Base-by-base conservation (phyloP, 2,888 invertebrate species). In the Carpatolechia fugitivella region DNA sequence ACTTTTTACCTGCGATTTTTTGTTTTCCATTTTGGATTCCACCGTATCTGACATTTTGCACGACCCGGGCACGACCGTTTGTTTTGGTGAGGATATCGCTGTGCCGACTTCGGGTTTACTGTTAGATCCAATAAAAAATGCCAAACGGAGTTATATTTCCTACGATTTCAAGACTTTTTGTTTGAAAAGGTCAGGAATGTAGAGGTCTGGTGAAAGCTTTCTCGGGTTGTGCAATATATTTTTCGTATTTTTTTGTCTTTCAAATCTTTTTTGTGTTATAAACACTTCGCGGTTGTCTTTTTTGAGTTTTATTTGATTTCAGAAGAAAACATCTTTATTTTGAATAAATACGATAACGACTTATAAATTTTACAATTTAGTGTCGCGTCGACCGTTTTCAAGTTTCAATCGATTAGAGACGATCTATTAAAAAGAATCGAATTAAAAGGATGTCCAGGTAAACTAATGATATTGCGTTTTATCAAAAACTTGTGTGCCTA, bases 1-100 rank as follows among this genome's bases (percentile, higher is more conserved):
- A 89, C 89, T 89, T 90, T 89, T 90, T 90, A 89, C 89, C 90
- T 90, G 90, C 69, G 63, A 63, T 83, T 85, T 84, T 59, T 88
- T 85, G 76, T 68, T 61, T 65, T 47, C 51, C 59, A 68, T 69
- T 72, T 69, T 64, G 66, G 73, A 81, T 77, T 78, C 78, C 71
- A 63, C 60, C 67, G 74, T 64, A 72, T 78, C 76, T 80, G 76
- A 82, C 80, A 75, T 86, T 89, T 85, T 81, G 85, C 86, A 29
- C 78, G 78, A 78, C 72, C 80, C 24, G 3, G 24, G 24, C 24
- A 44, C 78, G 79, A 78, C 72, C 80, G 82, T 82, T 85, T 85
- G 82, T 86, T 86, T 84, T 81, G 74, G 73, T 72, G 70, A 72
- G 70, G 71, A 72, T 77, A 76, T 73, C 66, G 61, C 50, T 58